Evolutionary conservation across 1,140 invertebrate genomes (phyloP), one percentile per base, ranked within the genome.

Genomic region (Atta cephalotes): DNA sequence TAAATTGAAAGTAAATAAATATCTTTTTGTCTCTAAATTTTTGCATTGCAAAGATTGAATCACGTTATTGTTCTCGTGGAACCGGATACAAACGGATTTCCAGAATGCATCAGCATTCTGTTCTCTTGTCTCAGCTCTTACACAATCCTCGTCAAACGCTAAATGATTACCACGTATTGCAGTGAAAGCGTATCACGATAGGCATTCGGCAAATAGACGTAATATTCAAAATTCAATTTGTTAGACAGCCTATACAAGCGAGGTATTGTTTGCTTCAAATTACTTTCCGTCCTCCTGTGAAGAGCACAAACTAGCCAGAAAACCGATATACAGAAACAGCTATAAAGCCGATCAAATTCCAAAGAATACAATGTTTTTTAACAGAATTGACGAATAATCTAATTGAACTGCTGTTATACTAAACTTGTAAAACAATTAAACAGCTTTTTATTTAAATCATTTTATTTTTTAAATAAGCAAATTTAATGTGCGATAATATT

Each of bases 251-350:
- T 53, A 66, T 76, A 49, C 49, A 66, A 14, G 60, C 58, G 63
- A 45, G 45, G 63, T 88, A 86, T 78, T 88, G 72, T 88, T 56
- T 53, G 66, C 65, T 68, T 68, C 72, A 89, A 89, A 90, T 90
- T 82, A 89, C 65, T 87, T 82, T 21, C 74, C 85, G 70, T 66
- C 68, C 63, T 66, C 65, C 45, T 35, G 70, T 76, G 49, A 62
- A 49, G 31, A 72, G 39, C 12, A 45, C 35, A 60, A 63, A 86
- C 60, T 77, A 86, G 28, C 16, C 39, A 49, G 68, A 90, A 87
- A 85, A 80, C 25, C 79, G 66, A 90, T 76, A 86, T 56, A 31
- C 39, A 49, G 25, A 28, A 58, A 28, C 49, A 18, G 21, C 12
- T 7, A 12, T 45, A 77, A 60, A 39, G 18, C 14, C 49, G 25